Evolutionary conservation across 1,140 invertebrate genomes (phyloP).

Genomic region (Drosophila pallidifrons): DNA sequence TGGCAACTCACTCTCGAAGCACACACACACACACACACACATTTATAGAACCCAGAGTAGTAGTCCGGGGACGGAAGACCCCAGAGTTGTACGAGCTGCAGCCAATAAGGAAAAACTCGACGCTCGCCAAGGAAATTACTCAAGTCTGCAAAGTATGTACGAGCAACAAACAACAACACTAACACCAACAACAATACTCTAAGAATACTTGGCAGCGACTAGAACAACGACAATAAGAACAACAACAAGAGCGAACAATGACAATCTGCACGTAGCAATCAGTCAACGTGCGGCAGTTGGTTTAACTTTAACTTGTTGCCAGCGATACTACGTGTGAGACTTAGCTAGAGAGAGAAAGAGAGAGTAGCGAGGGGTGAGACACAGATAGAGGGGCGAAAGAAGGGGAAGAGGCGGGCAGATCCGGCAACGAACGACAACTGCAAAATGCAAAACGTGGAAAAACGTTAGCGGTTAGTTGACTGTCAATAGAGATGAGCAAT

Average conservation of each 20-base stretch:
- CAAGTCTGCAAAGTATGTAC: slow-evolving; percentile 81
- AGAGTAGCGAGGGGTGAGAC: slow-evolving; percentile 15
- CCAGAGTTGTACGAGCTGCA: slow-evolving; percentile 46
- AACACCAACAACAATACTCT: slow-evolving; percentile 31
- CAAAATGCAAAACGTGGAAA: slow-evolving; percentile 78
- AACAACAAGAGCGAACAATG: slow-evolving; percentile 75
- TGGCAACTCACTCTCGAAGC: slow-evolving; percentile 77
- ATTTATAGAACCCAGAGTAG: slow-evolving; percentile 22
- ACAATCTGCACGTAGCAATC: slow-evolving; percentile 82
- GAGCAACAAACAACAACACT: slow-evolving; percentile 59
- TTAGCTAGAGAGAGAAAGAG: slow-evolving; percentile 26
- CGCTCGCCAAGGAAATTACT: slow-evolving; percentile 81
- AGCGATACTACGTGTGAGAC: slow-evolving; percentile 55
- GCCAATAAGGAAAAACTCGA: slow-evolving; percentile 76
- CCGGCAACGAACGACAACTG: slow-evolving; percentile 61
- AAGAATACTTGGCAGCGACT: slow-evolving; percentile 44
- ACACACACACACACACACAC: slow-evolving; percentile 37
- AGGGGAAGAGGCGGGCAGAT: slow-evolving; percentile 27
- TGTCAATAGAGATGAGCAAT: slow-evolving; percentile 71
- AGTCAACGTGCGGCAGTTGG: slow-evolving; percentile 82
- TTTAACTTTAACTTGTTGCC: slow-evolving; percentile 81
- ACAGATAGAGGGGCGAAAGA: slow-evolving; percentile 8
- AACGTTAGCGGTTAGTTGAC: slow-evolving; percentile 44
- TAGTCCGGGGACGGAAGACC: slow-evolving; percentile 15
- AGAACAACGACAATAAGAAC: slow-evolving; percentile 53